A percentile compares a stretch with the other conserved stretches of the same genome.
Evolutionary conservation across 2,888 invertebrate species (phyloP).

Genomic region (Pimpla rufipes): DNA sequence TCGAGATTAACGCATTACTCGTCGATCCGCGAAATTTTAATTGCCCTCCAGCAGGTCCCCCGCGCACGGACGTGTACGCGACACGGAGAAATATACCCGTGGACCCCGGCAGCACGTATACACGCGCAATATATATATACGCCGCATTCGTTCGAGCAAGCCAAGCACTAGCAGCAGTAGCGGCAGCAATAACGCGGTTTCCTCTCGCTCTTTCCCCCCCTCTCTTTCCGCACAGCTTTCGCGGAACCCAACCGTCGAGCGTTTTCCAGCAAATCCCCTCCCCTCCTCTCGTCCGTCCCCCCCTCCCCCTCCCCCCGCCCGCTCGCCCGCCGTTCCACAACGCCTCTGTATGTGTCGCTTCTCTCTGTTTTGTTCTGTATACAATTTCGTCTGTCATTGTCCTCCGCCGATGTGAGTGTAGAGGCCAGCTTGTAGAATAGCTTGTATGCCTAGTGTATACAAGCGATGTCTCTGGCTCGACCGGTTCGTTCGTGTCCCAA

Average conservation of each 20-base stretch:
- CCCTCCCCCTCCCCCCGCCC: background rate
- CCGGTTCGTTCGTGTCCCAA: constrained; percentile 32
- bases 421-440: constrained; percentile 41
- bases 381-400: constrained; percentile 31
- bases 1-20: constrained; percentile 60
- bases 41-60: constrained; percentile 39
- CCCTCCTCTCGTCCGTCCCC: background rate
- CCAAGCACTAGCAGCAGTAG: constrained; percentile 27
- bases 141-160: constrained; percentile 39
- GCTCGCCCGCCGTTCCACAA: background rate
- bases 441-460: constrained; percentile 57
- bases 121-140: constrained; percentile 20
- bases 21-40: constrained; percentile 62
- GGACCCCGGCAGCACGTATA: background rate
- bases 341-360: constrained; percentile 13
- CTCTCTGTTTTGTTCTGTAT: constrained; percentile 31
- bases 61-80: background rate
- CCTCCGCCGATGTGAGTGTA: constrained; percentile 7
- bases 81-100: background rate
- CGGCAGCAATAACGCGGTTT: constrained; percentile 32
- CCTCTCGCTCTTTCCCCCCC: background rate
- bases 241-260: constrained; percentile 11
- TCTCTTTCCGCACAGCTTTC: constrained; percentile 2
- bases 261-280: constrained; percentile 21
- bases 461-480: constrained; percentile 33